Percentiles rank a stretch among this genome's conserved stretches.
These are phyloP conservation scores for Spatula clypeata DNA, from an alignment of 2,797 vertebrate species.

Conservation along the genomic window DNA sequence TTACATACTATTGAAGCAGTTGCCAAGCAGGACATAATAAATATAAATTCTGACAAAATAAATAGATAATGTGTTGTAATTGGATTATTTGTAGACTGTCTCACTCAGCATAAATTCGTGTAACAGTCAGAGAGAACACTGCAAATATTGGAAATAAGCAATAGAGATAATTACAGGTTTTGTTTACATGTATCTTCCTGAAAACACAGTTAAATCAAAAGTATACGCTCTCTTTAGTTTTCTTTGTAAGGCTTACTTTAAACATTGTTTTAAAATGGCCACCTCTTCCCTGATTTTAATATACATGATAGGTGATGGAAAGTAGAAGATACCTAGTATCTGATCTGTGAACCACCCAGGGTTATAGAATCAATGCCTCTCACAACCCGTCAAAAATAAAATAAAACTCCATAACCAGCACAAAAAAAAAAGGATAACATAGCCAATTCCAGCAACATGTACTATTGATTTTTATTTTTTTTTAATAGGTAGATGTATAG, in stretches of 20 bases:
- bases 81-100: constrained; percentile 63
- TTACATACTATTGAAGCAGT: constrained; percentile 5
- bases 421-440: background rate
- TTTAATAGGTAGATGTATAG: background rate
- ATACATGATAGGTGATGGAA: background rate
- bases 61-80: constrained; percentile 69
- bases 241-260: background rate
- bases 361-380: background rate
- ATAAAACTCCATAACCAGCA: background rate
- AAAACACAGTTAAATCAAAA: constrained; percentile 25
- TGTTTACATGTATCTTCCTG: constrained; percentile 17
- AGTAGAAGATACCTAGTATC: background rate
- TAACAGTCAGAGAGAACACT: constrained; percentile 27
- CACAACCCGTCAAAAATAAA: background rate
- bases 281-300: background rate
- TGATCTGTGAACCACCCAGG: background rate
- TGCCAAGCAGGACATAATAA: constrained; percentile 55
- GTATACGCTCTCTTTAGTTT: background rate
- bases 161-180: constrained; percentile 60
- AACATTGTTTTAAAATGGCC: background rate
- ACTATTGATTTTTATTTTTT: background rate
- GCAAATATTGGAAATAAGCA: constrained; percentile 50
- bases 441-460: background rate
- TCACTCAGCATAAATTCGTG: constrained; percentile 47
- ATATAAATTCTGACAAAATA: constrained; percentile 60